Base-by-base conservation (phyloP, 2,113 vertebrate genomes). In the Laterallus jamaicensis region DNA sequence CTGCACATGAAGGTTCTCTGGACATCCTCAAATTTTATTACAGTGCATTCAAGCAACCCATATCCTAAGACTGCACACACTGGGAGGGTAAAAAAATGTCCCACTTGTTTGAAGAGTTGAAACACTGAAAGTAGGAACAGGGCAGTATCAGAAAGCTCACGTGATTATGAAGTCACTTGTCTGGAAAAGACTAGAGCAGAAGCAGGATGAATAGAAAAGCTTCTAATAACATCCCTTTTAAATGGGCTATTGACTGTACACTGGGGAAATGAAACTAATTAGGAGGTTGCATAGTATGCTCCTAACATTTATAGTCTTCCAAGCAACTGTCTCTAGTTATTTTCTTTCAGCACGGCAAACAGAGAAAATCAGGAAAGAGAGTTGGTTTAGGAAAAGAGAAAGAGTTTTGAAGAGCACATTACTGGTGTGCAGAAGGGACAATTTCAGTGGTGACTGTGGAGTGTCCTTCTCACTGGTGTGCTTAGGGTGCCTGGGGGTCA, bases 101-200 rank as follows among this genome's bases (percentile, higher is more conserved):
- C 22, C 18, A 18, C 44, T 84, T 78, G 19, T 74, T 25, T 70
- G 44, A 81, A 68, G 56, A 87, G 11, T 8, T 37, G 25, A 87
- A 89, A 87, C 64, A 69, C 1, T 60, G 44, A 28, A 78, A 90
- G 35, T 50, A 67, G 19, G 42, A 71, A 82, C 24, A 44, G 13
- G 39, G 13, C 40, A 67, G 37, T 35, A 17, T 40, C 37, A 73
- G 58, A 75, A 93, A 75, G 5, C 35, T 80, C 10, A 1, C 25
- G 8, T 80, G 28, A 49, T 40, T 82, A 18, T 52, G 73, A 87
- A 84, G 42, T 73, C 55, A 42, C 14, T 73, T 52, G 26, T 40
- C 74, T 79, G 58, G 63, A 71, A 88, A 84, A 93, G n/a, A 40
- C 52, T 91, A 31, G 15, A 63, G 16, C 25, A 84, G 70, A 91